Base-by-base conservation (phyloP, 2,113 vertebrate genomes). In the Campylomormyrus tamandua region DNA sequence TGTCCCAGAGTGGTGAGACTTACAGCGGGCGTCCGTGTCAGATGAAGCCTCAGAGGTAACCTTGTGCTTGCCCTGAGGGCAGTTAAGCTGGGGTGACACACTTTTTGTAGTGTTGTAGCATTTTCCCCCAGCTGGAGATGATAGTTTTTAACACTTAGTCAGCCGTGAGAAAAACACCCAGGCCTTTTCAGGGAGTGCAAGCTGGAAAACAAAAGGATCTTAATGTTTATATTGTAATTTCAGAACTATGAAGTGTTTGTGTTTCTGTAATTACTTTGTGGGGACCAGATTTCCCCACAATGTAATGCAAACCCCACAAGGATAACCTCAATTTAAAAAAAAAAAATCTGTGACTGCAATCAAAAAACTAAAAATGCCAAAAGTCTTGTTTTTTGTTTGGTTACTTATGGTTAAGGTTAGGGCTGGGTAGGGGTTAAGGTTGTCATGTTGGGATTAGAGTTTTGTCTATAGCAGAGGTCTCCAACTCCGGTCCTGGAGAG, bases 41-140 rank as follows among this genome's bases (percentile, higher is more conserved):
- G 83, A 13, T 45, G 91, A 90, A 92, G 27, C 35, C 35, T 35
- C 13, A 15, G 49, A 9, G 85, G 50, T 39, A 31, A 49, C 86
- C 86, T 35, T 17, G 48, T 7, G 7, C 49, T 9, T 86, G n/a
- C 21, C 45, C n/a, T 50, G 24, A n/a, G 45, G 24, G 45, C 21
- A 27, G 83, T 86, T 31, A 50, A 86, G 46, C 83, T 27, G 11
- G 48, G 45, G 45, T 86, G 21, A 86, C 45, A 86, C 45, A 48
- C 83, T n/a, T 11, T 84, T 83, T 52, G 52, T 19, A 53, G 17
- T 1, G 52, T 53, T 48, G 7, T 62, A 9, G 24, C 56, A 9
- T 66, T 27, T 11, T 10, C 0, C 24, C 1, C 9, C 62, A 27
- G 2, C 62, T 31, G n/a, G 3, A 31, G n/a, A 27, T 66, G n/a